Evolutionary conservation across 2,888 invertebrate genomes (phyloP).

Genomic region (Ommatoiulus sabulosus): DNA sequence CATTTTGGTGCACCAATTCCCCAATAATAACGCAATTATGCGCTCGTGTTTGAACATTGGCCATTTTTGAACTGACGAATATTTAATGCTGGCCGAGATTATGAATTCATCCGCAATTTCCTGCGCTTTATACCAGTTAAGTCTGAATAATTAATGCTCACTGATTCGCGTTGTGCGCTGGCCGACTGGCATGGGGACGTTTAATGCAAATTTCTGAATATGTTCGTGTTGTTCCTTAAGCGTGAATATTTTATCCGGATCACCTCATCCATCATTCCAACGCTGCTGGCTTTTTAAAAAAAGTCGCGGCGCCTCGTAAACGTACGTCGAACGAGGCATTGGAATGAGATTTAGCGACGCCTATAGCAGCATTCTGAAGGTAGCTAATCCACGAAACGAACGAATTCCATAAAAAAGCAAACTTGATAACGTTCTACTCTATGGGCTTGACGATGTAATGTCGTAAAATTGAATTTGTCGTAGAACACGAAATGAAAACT

Average conservation of each 20-base stretch:
- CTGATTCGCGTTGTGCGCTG: neutral
- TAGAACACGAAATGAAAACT: too few relatives aligned
- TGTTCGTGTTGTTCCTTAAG: neutral
- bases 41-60: neutral
- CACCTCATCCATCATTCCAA: constrained; percentile 23
- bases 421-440: too few relatives aligned
- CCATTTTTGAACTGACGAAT: neutral
- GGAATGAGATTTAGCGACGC: too few relatives aligned
- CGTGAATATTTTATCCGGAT: constrained; percentile 12
- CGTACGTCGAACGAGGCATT: too few relatives aligned
- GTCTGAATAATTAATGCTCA: neutral
- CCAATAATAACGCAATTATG: neutral
- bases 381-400: too few relatives aligned
- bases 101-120: constrained; percentile 15
- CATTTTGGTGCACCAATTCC: too few relatives aligned
- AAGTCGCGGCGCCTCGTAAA: too few relatives aligned
- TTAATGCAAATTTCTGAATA: constrained; percentile 14
- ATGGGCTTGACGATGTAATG: too few relatives aligned
- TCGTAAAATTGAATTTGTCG: too few relatives aligned
- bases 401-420: too few relatives aligned
- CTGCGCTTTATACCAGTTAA: neutral
- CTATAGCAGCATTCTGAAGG: too few relatives aligned
- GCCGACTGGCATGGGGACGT: neutral
- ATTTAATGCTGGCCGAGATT: neutral
- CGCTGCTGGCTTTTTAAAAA: neutral